Base-by-base conservation (phyloP, 2,888 invertebrate species). In the Rhamnusium bicolor region DNA sequence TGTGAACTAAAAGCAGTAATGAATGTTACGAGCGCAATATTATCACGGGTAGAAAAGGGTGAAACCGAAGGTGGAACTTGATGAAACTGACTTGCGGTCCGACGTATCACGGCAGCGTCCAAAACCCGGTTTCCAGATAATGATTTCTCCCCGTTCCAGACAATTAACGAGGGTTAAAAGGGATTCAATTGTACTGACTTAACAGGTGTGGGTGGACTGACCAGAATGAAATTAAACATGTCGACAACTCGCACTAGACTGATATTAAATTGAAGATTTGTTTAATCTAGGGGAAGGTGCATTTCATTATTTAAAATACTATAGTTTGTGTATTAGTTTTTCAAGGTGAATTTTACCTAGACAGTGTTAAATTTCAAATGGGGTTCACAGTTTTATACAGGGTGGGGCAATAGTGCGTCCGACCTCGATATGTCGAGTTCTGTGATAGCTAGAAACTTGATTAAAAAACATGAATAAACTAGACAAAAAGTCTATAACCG, bases 101-200 rank as follows among this genome's bases (percentile, higher is more conserved):
- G 80, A 82, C 84, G 85, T 85, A 85, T 86, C 86, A 86, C 86
- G 85, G 67, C 67, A 82, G 77, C 80, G 78, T 77, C 80, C 78
- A 77, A 79, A 79, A 79, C 82, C 84, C 81, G 80, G 81, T 82
- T 82, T 80, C 82, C 81, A 85, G 85, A 86, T 87, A 87, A 87
- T 87, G 87, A 87, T 87, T 87, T 85, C 86, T 84, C 84, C n/a
- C 84, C 84, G 85, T 87, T 87, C 85, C 85, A 83, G 87, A 87
- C 87, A 87, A 87, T 87, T 87, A 87, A 87, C 87, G 85, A 87
- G 87, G 87, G 87, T 87, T 84, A 85, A 86, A 86, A 86, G 86
- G 86, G 86, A 86, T 87, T 86, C 87, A 87, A 87, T 87, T 87
- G 86, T 86, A 84, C 84, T 83, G 84, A 86, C 85, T 87, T 87